Conservation (phyloP, 2,113 vertebrate species). For the Cochlearius cochlearius region DNA sequence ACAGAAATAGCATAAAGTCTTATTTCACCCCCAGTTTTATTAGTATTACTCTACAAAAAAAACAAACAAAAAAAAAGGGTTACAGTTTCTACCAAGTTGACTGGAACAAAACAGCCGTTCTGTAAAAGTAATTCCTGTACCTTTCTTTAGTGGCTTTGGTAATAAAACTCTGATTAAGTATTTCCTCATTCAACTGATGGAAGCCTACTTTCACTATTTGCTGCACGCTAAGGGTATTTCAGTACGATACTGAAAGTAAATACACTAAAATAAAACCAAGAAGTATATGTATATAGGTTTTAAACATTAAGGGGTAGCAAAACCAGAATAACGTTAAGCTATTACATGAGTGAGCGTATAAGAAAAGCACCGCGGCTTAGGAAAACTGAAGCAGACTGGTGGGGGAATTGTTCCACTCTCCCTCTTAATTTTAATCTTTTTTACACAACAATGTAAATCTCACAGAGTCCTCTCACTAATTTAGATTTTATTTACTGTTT, state of each 20-base stretch:
- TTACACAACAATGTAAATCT: not conserved
- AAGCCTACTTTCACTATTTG: too few species aligned
- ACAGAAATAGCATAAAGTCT: not conserved
- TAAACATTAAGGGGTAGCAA: not conserved
- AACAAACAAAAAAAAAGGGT: not conserved
- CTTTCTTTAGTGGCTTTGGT: not conserved
- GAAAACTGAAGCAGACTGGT: not conserved
- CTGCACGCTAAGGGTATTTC: not conserved
- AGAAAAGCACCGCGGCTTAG: not conserved
- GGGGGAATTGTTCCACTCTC: not conserved
- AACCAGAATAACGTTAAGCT: not conserved
- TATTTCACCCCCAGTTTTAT: not conserved
- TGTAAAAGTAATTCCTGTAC: not conserved
- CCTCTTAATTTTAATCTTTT: not conserved
- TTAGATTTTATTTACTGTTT: not conserved
- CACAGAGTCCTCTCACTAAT: not conserved
- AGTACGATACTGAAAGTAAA: not conserved
- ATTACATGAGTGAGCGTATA: accelerated
- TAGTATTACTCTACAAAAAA: not conserved
- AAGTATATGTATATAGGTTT: not conserved
- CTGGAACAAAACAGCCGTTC: not conserved
- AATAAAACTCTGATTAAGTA: not conserved
- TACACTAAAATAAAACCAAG: not conserved
- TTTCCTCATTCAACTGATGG: not conserved
- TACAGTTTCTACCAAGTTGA: not conserved